These are phyloP conservation scores for Eucidaris tribuloides DNA, from an alignment of 35 echinoderm and acorn worm species.

Conservation along the genomic window DNA sequence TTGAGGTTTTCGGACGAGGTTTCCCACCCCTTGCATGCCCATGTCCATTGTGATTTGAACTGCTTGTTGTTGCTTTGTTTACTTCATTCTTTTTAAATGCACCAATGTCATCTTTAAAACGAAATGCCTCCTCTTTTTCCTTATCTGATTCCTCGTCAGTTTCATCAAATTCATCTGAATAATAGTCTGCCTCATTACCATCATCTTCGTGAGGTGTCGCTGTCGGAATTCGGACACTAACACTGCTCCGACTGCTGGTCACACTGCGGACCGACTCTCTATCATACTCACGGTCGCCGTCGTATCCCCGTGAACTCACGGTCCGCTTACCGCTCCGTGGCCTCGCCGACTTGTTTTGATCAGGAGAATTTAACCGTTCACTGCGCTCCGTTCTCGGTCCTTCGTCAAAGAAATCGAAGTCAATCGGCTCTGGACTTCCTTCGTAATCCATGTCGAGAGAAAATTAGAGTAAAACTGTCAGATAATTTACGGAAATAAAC, in stretches of 20 bases:
- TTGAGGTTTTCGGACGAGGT: no score
- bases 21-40: no score
- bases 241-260: conserved; percentile 67
- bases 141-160: conserved; percentile 8
- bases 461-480: no score
- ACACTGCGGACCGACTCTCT: conserved; percentile 41
- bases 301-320: conserved; percentile 19
- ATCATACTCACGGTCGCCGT: neutral
- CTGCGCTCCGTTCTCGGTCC: conserved; percentile 2
- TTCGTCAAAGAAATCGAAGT: conserved; percentile 91
- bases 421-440: conserved; percentile 61
- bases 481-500: no score
- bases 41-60: no score
- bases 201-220: conserved; percentile 38
- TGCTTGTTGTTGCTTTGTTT: neutral
- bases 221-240: conserved; percentile 79
- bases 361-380: neutral
- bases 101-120: conserved; percentile 24
- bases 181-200: conserved; percentile 44
- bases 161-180: conserved; percentile 22
- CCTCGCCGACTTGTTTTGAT: neutral
- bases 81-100: neutral
- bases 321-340: conserved; percentile 8
- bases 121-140: conserved; percentile 2
- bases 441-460: conserved; percentile 62